These are phyloP conservation scores for Euthynnus affinis DNA, from an alignment of 2,797 vertebrate genomes.

Conservation along the genomic window DNA sequence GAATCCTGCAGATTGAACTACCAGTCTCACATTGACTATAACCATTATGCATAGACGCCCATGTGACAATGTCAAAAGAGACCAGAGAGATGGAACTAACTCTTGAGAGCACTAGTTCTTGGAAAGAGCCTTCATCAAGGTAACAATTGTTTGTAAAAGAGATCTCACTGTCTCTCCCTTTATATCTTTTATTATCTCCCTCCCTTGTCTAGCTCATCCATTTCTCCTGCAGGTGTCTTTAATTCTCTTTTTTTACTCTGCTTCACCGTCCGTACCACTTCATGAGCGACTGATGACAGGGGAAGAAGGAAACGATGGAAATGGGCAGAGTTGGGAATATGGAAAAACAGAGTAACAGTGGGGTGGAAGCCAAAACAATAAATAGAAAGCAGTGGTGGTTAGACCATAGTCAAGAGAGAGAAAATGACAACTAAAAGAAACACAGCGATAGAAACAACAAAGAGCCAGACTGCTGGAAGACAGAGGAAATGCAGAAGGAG, in stretches of 20 bases:
- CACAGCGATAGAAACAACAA: neutral
- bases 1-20: conserved; percentile 6
- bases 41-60: neutral
- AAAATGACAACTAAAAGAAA: conserved; percentile 22
- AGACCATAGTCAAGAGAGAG: conserved; percentile 2
- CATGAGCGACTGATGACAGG: conserved; percentile 54
- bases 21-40: neutral
- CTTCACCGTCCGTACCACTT: conserved; percentile 34
- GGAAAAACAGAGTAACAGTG: conserved; percentile 52
- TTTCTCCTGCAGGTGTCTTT: conserved; percentile 65
- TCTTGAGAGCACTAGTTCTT: conserved; percentile 36
- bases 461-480: neutral
- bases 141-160: conserved; percentile 45
- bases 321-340: conserved; percentile 54
- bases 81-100: conserved; percentile 20
- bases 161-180: conserved; percentile 41
- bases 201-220: conserved; percentile 34
- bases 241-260: conserved; percentile 55
- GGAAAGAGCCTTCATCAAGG: conserved; percentile 39
- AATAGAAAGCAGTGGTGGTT: conserved; percentile 59
- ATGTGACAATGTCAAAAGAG: conserved; percentile 23
- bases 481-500: conserved; percentile 19
- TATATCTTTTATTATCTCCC: neutral
- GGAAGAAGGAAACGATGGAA: conserved; percentile 58
- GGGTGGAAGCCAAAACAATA: conserved; percentile 37